Evolutionary conservation across 2,797 vertebrate species (phyloP).

Genomic region (Pterois miles): DNA sequence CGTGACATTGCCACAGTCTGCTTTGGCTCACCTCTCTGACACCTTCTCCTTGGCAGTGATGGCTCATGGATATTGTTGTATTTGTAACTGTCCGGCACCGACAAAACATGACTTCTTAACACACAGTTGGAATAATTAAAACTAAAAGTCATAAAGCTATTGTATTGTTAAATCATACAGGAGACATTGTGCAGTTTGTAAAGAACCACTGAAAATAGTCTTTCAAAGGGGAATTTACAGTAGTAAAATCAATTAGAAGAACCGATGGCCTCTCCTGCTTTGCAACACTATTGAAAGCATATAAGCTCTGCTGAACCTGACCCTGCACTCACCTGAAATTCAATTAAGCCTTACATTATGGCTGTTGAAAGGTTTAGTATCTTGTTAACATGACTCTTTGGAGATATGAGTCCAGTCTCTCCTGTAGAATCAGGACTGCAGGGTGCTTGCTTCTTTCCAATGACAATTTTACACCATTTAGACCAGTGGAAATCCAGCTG

Average conservation of each 20-base stretch:
- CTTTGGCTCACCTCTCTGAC: not conserved
- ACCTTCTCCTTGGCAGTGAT: not conserved
- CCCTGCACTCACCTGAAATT: not conserved
- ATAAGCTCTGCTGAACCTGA: not conserved
- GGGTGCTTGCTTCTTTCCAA: not conserved
- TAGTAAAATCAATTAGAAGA: too few relatives aligned
- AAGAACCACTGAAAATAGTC: not conserved
- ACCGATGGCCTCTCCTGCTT: not conserved
- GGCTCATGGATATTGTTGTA: not conserved
- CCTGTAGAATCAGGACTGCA: not conserved
- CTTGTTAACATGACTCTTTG: constrained; percentile 9
- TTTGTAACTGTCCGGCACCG: not conserved
- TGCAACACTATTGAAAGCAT: not conserved
- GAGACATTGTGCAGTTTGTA: not conserved
- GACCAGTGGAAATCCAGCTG: not conserved
- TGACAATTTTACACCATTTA: not conserved
- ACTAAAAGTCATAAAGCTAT: not conserved
- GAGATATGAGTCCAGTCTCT: not conserved
- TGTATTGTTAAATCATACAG: not conserved
- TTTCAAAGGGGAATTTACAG: not conserved
- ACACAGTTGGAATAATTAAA: not conserved
- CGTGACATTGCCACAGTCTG: not conserved
- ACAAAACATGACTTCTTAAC: not conserved
- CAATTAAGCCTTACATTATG: constrained; percentile 16
- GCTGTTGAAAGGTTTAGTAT: constrained; percentile 3